These are phyloP conservation scores for Hipposideros larvatus DNA, from an alignment of 2,797 vertebrate species.

Conservation along the genomic window DNA sequence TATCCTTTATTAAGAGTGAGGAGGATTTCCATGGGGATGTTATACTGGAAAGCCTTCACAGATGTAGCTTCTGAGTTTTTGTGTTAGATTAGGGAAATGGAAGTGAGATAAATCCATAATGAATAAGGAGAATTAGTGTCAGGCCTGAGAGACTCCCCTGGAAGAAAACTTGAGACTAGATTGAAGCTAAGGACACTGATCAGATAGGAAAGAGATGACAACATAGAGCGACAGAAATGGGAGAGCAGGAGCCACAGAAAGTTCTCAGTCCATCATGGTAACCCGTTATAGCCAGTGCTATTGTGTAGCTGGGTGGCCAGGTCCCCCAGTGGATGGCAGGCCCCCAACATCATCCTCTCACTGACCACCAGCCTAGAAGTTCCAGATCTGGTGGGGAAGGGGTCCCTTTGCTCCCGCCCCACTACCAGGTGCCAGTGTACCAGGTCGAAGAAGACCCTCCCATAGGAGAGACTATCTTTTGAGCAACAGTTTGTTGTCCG, in stretches of 20 bases:
- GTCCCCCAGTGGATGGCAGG: not conserved
- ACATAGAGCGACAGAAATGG: no score
- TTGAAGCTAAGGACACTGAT: not conserved
- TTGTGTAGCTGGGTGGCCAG: no score
- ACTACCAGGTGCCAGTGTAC: no score
- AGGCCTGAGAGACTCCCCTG: not conserved
- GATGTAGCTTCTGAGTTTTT: not conserved
- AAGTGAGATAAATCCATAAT: not conserved
- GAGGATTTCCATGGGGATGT: not conserved
- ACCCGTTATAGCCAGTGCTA: fast-evolving
- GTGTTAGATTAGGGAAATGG: not conserved
- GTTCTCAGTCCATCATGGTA: not conserved
- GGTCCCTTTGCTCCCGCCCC: no score
- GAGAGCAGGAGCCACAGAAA: not conserved
- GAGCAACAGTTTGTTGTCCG: not conserved
- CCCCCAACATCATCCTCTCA: not conserved
- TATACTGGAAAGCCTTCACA: not conserved
- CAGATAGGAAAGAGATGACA: not conserved
- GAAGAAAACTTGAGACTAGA: not conserved
- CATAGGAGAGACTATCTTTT: not conserved
- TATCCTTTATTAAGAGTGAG: not conserved
- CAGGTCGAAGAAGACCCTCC: not conserved
- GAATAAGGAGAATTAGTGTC: not conserved
- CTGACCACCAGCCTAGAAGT: not conserved
- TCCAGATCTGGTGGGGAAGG: no score